Evolutionary conservation across 2,888 invertebrate genomes (phyloP).

Genomic region (Synanthedon formicaeformis): DNA sequence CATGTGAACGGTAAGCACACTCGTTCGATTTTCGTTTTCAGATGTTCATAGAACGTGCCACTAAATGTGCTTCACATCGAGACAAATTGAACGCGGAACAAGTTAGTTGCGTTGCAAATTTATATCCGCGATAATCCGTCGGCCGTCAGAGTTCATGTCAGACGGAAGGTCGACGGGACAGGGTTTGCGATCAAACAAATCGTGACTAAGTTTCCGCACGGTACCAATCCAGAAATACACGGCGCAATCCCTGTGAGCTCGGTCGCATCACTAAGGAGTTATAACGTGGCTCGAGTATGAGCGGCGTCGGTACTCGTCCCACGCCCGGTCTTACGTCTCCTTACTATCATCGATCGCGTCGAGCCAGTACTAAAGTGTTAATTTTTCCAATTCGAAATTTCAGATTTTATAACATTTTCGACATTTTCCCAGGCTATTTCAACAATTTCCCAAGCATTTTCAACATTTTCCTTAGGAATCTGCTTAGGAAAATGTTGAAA

Average conservation of each 20-base stretch:
- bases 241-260: constrained; percentile 33
- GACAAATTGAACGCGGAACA: constrained; percentile 1
- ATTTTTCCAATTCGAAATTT: too few species aligned
- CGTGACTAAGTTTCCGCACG: constrained; percentile 66
- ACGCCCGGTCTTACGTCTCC: neutral
- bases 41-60: neutral
- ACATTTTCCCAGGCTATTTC: too few species aligned
- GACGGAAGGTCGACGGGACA: constrained; percentile 46
- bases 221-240: constrained; percentile 67
- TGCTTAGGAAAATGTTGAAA: too few species aligned
- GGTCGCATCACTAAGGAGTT: constrained; percentile 2
- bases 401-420: too few species aligned
- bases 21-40: constrained; percentile 10
- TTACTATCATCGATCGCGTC: neutral
- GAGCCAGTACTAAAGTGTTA: too few species aligned
- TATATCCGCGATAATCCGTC: constrained; percentile 11
- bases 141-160: constrained; percentile 20
- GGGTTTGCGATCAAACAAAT: constrained; percentile 37
- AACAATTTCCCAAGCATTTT: too few species aligned
- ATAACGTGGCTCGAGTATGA: neutral
- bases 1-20: constrained; percentile 53
- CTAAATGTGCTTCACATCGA: neutral
- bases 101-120: constrained; percentile 11
- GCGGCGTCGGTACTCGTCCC: constrained; percentile 1
- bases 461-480: too few species aligned